A percentile compares a stretch with the other conserved stretches of the same genome.
These are phyloP conservation scores for Mycetomoellerius zeteki DNA, from an alignment of 1,140 invertebrate genomes.

Conservation along the genomic window DNA sequence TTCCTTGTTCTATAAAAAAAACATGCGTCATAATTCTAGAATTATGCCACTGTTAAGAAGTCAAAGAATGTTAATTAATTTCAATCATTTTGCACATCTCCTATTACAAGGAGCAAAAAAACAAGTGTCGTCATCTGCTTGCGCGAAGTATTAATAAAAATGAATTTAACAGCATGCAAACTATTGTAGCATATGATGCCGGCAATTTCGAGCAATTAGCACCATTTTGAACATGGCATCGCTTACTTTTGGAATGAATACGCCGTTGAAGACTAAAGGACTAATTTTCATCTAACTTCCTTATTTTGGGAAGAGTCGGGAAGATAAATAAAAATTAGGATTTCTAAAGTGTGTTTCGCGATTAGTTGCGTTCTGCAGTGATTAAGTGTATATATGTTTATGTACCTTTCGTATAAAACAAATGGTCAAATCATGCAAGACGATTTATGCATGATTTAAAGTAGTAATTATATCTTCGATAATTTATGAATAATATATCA, in stretches of 20 bases:
- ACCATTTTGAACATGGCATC: background rate
- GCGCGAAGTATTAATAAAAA: conserved; percentile 41
- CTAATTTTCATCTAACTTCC: background rate
- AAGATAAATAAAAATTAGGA: conserved; percentile 28
- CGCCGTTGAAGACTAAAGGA: background rate
- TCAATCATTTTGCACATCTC: background rate
- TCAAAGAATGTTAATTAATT: background rate
- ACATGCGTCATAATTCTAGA: conserved; percentile 48
- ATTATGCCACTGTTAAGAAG: background rate
- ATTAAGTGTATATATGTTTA: conserved; percentile 19
- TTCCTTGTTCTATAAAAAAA: conserved; percentile 19
- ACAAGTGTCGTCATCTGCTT: conserved; percentile 20
- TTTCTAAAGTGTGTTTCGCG: conserved; percentile 2
- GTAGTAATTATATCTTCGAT: background rate
- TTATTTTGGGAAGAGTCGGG: background rate
- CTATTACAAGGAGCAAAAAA: conserved; percentile 2
- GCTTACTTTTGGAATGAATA: conserved; percentile 10
- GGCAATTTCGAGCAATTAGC: conserved; percentile 53
- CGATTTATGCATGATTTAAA: conserved; percentile 7
- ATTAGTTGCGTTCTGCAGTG: background rate
- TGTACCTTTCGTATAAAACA: conserved; percentile 16
- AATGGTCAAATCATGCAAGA: conserved; percentile 37
- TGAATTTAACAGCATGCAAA: conserved; percentile 69
- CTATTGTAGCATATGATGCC: conserved; percentile 56
- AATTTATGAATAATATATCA: background rate